Percentiles rank a stretch among this genome's conserved stretches.
Evolutionary conservation across 2,113 vertebrate genomes (phyloP).

Genomic region (Lepus europaeus): DNA sequence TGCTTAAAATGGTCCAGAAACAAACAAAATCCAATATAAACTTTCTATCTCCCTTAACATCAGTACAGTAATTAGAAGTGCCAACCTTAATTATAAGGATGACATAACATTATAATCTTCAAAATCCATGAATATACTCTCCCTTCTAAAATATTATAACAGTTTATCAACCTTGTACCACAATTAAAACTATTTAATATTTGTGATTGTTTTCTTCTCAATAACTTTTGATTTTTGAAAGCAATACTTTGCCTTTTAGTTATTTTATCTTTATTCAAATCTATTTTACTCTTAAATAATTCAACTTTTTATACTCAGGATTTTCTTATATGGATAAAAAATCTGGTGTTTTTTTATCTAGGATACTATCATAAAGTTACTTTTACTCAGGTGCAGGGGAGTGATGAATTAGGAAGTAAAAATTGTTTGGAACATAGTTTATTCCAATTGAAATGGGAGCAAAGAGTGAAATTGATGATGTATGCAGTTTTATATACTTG

Average conservation of each 20-base stretch:
- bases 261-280: neutral
- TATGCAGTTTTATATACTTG: neutral
- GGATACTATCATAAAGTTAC: neutral
- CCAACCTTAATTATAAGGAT: neutral
- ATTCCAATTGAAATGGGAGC: neutral
- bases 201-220: neutral
- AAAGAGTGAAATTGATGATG: neutral
- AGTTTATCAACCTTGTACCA: neutral
- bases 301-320: neutral
- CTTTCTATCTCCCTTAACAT: neutral
- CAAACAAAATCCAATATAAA: neutral
- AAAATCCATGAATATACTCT: neutral
- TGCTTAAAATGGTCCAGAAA: conserved; percentile 5
- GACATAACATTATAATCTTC: neutral
- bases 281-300: neutral
- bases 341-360: too few species aligned
- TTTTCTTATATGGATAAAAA: too few species aligned
- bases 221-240: conserved; percentile 30
- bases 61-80: neutral
- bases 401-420: conserved; percentile 12
- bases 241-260: neutral
- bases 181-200: neutral
- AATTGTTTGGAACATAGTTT: neutral
- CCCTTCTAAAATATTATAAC: neutral
- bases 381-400: neutral